Percentiles rank a stretch among this genome's conserved stretches.
These are phyloP conservation scores for Drosophila lutescens DNA, from an alignment of 2,888 invertebrate genomes.

Conservation along the genomic window DNA sequence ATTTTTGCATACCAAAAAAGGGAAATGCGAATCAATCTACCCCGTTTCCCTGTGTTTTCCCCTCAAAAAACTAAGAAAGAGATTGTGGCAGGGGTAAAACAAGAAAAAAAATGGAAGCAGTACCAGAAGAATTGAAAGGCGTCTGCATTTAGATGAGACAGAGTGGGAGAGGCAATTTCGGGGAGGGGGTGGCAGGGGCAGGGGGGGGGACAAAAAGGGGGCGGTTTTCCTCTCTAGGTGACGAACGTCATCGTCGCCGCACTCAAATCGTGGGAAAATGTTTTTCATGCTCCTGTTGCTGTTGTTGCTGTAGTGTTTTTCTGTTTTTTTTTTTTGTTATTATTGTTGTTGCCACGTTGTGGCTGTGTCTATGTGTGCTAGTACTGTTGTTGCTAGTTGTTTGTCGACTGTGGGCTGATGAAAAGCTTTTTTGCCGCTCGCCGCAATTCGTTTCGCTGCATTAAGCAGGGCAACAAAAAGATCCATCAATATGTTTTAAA, in stretches of 20 bases:
- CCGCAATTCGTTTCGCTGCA: slow-evolving; percentile 75
- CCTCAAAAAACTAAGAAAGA: slow-evolving; percentile 18
- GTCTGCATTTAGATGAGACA: slow-evolving; percentile 36
- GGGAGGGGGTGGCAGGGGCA: neutral
- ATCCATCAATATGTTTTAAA: neutral
- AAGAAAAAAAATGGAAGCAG: slow-evolving; percentile 5
- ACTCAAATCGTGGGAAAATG: slow-evolving; percentile 45
- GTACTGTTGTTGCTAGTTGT: slow-evolving; percentile 38
- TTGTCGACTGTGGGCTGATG: slow-evolving; percentile 64
- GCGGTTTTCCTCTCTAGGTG: slow-evolving; percentile 37
- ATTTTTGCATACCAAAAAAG: slow-evolving; percentile 8
- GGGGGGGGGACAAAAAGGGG: slow-evolving; percentile 1
- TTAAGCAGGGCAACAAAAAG: slow-evolving; percentile 58
- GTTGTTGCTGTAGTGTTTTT: slow-evolving; percentile 23
- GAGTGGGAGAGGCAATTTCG: slow-evolving; percentile 29
- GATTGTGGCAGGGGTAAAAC: slow-evolving; percentile 13
- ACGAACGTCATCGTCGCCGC: slow-evolving; percentile 43
- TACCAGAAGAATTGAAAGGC: slow-evolving; percentile 34
- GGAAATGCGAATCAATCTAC: slow-evolving; percentile 24
- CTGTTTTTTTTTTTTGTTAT: neutral
- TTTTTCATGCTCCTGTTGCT: slow-evolving; percentile 43
- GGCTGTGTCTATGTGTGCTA: slow-evolving; percentile 49
- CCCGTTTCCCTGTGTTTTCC: neutral
- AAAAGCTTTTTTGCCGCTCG: slow-evolving; percentile 64
- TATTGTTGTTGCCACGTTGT: slow-evolving; percentile 34